These are phyloP conservation scores for Idaea biselata DNA, from an alignment of 2,888 invertebrate genomes.

Conservation along the genomic window DNA sequence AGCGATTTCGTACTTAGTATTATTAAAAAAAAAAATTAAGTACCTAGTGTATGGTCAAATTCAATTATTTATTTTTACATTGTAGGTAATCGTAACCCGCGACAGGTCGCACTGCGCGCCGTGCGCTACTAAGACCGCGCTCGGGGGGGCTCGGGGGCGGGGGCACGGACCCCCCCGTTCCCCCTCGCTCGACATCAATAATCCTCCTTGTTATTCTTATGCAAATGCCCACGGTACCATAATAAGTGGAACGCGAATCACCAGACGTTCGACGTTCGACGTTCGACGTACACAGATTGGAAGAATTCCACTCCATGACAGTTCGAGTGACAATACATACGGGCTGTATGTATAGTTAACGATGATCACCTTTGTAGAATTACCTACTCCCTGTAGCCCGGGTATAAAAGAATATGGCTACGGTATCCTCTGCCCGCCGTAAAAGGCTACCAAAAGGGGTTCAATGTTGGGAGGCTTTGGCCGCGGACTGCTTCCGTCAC, in stretches of 20 bases:
- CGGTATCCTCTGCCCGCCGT: too few relatives aligned
- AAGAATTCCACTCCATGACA: slow-evolving; percentile 64
- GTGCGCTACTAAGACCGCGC: slow-evolving; percentile 22
- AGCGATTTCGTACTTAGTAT: too few relatives aligned
- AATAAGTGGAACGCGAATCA: slow-evolving; percentile 78
- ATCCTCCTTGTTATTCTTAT: slow-evolving; percentile 80
- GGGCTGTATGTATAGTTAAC: background rate
- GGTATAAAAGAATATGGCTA: too few relatives aligned
- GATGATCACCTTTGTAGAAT: too few relatives aligned
- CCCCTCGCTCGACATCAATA: slow-evolving; percentile 67
- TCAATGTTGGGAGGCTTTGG: too few relatives aligned
- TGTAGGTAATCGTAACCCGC: background rate
- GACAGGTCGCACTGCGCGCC: background rate
- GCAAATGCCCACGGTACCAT: slow-evolving; percentile 77
- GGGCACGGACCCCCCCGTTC: slow-evolving; percentile 17
- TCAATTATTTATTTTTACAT: too few relatives aligned
- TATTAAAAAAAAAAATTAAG: too few relatives aligned
- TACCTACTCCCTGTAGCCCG: too few relatives aligned
- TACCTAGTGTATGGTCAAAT: too few relatives aligned
- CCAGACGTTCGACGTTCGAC: slow-evolving; percentile 70
- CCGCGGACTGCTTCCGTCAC: too few relatives aligned
- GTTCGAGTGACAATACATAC: slow-evolving; percentile 31
- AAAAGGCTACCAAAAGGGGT: too few relatives aligned
- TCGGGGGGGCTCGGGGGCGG: slow-evolving; percentile 26
- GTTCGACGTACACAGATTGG: slow-evolving; percentile 59